A percentile compares a stretch with the other conserved stretches of the same genome.
These are phyloP conservation scores for Automeris io DNA, from an alignment of 2,888 invertebrate species.

Conservation along the genomic window DNA sequence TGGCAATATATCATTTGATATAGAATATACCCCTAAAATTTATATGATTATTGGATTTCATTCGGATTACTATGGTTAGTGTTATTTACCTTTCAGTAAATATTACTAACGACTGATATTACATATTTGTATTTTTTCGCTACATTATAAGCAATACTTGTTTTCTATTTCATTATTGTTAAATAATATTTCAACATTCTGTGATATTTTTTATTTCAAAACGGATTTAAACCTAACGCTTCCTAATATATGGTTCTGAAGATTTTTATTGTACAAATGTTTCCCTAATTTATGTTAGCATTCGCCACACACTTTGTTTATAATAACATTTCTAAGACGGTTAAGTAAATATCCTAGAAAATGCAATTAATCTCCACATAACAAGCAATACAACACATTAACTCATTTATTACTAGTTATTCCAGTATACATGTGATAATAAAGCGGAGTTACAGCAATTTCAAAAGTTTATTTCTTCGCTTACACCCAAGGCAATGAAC, in stretches of 20 bases:
- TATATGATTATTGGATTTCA: constrained; percentile 36
- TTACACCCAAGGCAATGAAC: constrained; percentile 31
- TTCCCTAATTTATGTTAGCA: too few relatives aligned
- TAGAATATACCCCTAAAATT: constrained; percentile 32
- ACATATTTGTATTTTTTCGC: too few relatives aligned
- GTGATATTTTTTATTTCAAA: too few relatives aligned
- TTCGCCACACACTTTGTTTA: too few relatives aligned
- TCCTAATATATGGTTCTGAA: too few relatives aligned
- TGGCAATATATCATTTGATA: constrained; percentile 33
- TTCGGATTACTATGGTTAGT: constrained; percentile 30
- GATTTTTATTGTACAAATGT: too few relatives aligned
- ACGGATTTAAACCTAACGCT: too few relatives aligned
- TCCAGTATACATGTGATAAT: constrained; percentile 30
- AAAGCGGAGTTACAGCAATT: constrained; percentile 34
- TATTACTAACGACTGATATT: constrained; percentile 7
- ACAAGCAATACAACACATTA: constrained; percentile 2
- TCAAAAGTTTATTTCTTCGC: constrained; percentile 33
- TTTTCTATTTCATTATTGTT: too few relatives aligned
- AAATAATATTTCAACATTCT: too few relatives aligned
- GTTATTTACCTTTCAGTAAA: constrained; percentile 23
- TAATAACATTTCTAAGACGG: background rate
- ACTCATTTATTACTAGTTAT: constrained; percentile 16
- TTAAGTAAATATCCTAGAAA: background rate
- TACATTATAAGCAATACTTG: too few relatives aligned
- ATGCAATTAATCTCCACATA: background rate